These are phyloP conservation scores for Drosophila sulfurigaster DNA, from an alignment of 1,140 invertebrate genomes.

Conservation along the genomic window DNA sequence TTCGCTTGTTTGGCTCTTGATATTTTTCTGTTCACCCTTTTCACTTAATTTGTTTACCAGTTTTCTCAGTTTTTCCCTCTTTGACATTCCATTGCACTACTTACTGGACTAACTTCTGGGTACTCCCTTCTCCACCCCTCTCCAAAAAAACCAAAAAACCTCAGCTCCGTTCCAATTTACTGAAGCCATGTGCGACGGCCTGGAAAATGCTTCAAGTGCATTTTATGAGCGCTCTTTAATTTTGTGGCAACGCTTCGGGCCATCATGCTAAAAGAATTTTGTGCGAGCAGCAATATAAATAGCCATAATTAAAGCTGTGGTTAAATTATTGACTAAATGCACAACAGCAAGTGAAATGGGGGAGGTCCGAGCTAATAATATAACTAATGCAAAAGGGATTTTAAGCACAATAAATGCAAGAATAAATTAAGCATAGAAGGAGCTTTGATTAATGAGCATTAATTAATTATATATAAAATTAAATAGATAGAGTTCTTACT, in stretches of 20 bases:
- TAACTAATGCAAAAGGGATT: neutral
- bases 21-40: conserved; percentile 34
- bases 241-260: conserved; percentile 32
- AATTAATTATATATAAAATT: too few species aligned
- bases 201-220: conserved; percentile 62
- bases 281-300: conserved; percentile 39
- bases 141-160: neutral
- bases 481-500: too few species aligned
- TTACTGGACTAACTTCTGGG: neutral
- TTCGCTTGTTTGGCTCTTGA: conserved; percentile 9
- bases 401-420: neutral
- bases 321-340: conserved; percentile 46
- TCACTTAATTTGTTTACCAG: conserved; percentile 66
- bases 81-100: conserved; percentile 35
- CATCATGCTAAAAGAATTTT: conserved; percentile 17
- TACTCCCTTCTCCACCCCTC: neutral
- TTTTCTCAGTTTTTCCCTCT: conserved; percentile 40
- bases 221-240: conserved; percentile 50
- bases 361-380: conserved; percentile 1
- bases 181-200: conserved; percentile 47
- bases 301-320: conserved; percentile 53
- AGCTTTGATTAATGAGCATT: neutral
- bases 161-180: conserved; percentile 37
- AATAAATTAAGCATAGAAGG: neutral
- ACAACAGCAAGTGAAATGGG: conserved; percentile 15